Base-by-base conservation (phyloP, 1,140 invertebrate genomes). In the Schlechtendalia chinensis region DNA sequence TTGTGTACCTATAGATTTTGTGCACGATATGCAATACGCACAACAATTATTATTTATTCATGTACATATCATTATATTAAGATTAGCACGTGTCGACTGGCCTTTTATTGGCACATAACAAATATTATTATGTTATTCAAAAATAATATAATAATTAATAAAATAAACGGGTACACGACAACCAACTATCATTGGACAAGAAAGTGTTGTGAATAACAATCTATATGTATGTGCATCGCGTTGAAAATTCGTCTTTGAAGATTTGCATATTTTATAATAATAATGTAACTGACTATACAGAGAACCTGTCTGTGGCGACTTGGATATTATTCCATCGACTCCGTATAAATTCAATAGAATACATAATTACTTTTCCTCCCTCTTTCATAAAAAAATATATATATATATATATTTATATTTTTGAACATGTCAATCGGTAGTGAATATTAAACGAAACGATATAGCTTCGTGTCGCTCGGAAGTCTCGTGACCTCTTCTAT, bases 361-460 rank as follows among this genome's bases (percentile, higher is more conserved):
- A 58, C 53, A 58, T 75, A 75, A 75, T 75, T 75, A 56, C 53
- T 58, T 39, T 75, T 58, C 54, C 54, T 39, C 8, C 11, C 54
- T 75, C 53, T 39, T 39, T 10, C 24, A 39, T 39, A 39, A 4
- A 39, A 3, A 39, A 3, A 39, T 8, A 39, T 8, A 39, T 8
- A 39, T 8, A 39, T 8, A 39, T 4, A 47, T 67, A 22, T 67
- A 50, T 50, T 8, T 50, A 50, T 50, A 50, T 67, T 67, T 67
- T 67, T 24, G 19, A 6, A 8, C 72, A 58, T 75, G 50, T 75
- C 56, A 75, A 58, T 56, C 53, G 29, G 54, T n/a, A 58, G 72
- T 58, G 72, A 75, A 75, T 75, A 75, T 75, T 75, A 75, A 75
- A 58, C 29, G 53, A 75, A 32, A 54, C 72, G 72, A 75, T 56